phyloP scores from a whole-genome alignment of 2,888 invertebrate species.

The Macropis europaea region DNA sequence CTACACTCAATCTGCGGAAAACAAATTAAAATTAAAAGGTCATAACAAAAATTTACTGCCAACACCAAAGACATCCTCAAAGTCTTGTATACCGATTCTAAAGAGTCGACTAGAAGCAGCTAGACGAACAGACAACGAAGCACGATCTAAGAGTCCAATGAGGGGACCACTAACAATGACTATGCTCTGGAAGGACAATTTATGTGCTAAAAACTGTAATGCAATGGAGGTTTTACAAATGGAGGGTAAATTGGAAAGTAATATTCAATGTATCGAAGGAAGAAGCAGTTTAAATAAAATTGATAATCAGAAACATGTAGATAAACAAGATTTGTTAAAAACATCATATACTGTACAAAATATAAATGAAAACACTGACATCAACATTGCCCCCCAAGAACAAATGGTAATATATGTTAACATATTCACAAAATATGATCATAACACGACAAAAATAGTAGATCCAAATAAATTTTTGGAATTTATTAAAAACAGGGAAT shows the following conservation, averaged over 20 bases:
- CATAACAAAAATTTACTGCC: conserved; percentile 4
- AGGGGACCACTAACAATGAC: conserved; percentile 63
- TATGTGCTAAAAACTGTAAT: background rate
- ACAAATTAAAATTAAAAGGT: background rate
- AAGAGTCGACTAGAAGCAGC: conserved; percentile 60
- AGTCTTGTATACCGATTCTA: conserved; percentile 71
- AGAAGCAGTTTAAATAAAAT: background rate
- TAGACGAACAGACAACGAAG: conserved; percentile 36
- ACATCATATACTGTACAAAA: background rate
- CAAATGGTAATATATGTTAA: conserved; percentile 66
- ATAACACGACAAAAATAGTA: conserved; percentile 55
- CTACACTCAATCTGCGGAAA: background rate
- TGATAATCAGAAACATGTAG: background rate
- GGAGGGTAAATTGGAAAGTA: conserved; percentile 27
- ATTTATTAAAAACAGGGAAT: conserved; percentile 55
- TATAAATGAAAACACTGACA: background rate
- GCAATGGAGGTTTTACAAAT: conserved; percentile 19
- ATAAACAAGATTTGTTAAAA: background rate
- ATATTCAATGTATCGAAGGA: background rate
- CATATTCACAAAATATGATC: conserved; percentile 62
- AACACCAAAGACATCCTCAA: conserved; percentile 49
- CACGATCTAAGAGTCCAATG: conserved; percentile 58
- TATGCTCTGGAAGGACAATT: conserved; percentile 33
- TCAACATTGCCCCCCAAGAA: conserved; percentile 30
- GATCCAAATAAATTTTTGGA: conserved; percentile 65